Conservation (phyloP, 92 coral and sea anemone species). For the Epizoanthus rinbou region DNA sequence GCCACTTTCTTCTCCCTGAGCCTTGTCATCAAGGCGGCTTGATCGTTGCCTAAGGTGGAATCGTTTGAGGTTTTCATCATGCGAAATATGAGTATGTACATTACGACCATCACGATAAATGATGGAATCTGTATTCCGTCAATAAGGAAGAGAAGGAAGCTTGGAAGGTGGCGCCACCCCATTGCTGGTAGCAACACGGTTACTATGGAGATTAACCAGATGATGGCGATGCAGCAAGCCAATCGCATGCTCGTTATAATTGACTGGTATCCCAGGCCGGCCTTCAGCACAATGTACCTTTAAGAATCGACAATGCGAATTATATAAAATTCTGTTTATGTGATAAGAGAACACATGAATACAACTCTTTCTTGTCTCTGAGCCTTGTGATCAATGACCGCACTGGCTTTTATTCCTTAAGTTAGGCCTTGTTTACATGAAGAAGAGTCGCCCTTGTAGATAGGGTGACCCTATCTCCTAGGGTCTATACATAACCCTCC, state of each 20-base stretch:
- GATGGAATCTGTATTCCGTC: slow-evolving; percentile 9
- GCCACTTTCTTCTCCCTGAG: slow-evolving; percentile 36
- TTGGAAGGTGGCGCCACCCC: slow-evolving; percentile 25
- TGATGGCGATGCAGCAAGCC: slow-evolving; percentile 30
- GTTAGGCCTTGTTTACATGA: too few relatives aligned
- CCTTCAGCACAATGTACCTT: slow-evolving; percentile 30
- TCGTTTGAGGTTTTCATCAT: background rate
- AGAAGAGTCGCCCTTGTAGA: too few relatives aligned
- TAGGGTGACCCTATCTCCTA: too few relatives aligned
- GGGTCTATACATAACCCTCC: too few relatives aligned
- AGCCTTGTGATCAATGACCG: too few relatives aligned
- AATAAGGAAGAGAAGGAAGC: background rate
- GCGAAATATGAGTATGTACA: slow-evolving; percentile 39
- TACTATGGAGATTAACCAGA: slow-evolving; percentile 28
- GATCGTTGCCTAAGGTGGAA: slow-evolving; percentile 8
- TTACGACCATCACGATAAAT: slow-evolving; percentile 5
- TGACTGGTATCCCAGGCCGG: slow-evolving; percentile 27
- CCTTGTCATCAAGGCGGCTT: slow-evolving; percentile 10
- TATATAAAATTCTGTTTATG: background rate
- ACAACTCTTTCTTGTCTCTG: too few relatives aligned
- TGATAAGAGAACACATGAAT: background rate
- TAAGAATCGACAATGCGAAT: too few relatives aligned
- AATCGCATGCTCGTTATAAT: background rate
- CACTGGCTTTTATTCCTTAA: too few relatives aligned
- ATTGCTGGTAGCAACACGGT: slow-evolving; percentile 16